Base-by-base conservation (phyloP, 2,797 vertebrate species). In the Betta splendens region DNA sequence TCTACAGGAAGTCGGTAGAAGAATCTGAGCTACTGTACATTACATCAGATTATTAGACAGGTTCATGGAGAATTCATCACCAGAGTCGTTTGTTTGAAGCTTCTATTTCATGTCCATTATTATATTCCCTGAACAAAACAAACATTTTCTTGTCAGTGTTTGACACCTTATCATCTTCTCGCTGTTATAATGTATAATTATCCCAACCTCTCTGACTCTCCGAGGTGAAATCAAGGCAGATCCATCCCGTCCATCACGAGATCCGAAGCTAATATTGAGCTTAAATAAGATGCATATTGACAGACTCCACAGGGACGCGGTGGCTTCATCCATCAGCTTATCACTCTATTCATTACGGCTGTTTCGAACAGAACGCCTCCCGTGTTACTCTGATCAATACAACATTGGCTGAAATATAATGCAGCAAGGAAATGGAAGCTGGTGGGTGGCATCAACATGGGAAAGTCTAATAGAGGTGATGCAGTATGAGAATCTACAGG, bases 191-290 rank as follows among this genome's bases (percentile, higher is more conserved):
- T 11, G 13, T 23, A 25, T 15, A 38, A 39, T 57, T 11, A 23
- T 5, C 12, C 10, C 8, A 37, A 38, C 33, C 25, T 55, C 58
- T 52, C 38, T 9, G n/a, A 12, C 18, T 33, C 16, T 62, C 18
- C 44, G 64, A 69, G 46, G 63, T 66, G 61, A 69, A 61, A 74
- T 38, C 5, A 73, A 64, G 52, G 31, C 10, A 0, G 42, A 87
- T 87, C 87, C 54, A 89, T 88, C 25, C 11, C 15, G 0, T n/a
- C 35, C 32, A 31, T 65, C 74, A 18, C 35, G 52, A 65, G 72
- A 79, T 85, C 75, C 72, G 56, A 68, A 69, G 64, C 53, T 20
- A 11, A 72, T 42, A 54, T 17, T 25, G 15, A 2, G 64, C 48
- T 68, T 73, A 50, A 80, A 75, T 64, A 79, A 80, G 56, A 32